These are phyloP conservation scores for Dryomyza anilis DNA, from an alignment of 2,888 invertebrate species.

Conservation along the genomic window DNA sequence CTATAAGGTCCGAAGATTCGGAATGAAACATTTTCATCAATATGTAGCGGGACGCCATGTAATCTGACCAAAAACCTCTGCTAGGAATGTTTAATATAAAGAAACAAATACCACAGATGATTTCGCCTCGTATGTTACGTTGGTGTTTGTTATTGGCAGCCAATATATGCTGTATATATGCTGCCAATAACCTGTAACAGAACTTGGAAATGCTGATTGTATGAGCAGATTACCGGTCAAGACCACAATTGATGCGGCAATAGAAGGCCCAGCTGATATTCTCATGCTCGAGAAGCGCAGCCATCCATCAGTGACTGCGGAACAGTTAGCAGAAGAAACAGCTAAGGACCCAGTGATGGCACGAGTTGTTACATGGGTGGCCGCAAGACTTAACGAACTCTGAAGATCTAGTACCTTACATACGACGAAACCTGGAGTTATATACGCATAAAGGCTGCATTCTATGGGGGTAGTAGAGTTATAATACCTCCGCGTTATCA, in stretches of 20 bases:
- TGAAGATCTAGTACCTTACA: background rate
- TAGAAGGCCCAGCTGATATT: too few relatives aligned
- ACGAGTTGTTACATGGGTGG: constrained; percentile 19
- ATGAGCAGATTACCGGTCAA: constrained; percentile 3
- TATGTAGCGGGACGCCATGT: constrained; percentile 20
- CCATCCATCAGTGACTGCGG: too few relatives aligned
- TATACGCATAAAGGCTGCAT: too few relatives aligned
- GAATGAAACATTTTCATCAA: constrained; percentile 15
- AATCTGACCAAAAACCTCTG: constrained; percentile 25
- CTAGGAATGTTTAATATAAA: constrained; percentile 16
- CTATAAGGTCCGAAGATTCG: background rate
- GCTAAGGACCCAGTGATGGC: constrained; percentile 17
- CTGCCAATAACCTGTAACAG: background rate
- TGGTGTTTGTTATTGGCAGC: constrained; percentile 19
- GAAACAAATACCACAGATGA: constrained; percentile 23
- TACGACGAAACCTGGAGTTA: too few relatives aligned
- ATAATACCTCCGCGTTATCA: too few relatives aligned
- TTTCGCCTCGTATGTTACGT: constrained; percentile 20
- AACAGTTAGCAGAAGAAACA: too few relatives aligned
- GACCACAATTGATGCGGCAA: background rate
- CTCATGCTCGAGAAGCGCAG: too few relatives aligned
- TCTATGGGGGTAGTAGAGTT: too few relatives aligned
- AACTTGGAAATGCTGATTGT: background rate
- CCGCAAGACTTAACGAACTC: too few relatives aligned
- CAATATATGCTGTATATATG: too few relatives aligned